A percentile compares a stretch with the other conserved stretches of the same genome.
Conservation (phyloP, 2,797 vertebrate species). For the Cynodonichthys magdalenae region DNA sequence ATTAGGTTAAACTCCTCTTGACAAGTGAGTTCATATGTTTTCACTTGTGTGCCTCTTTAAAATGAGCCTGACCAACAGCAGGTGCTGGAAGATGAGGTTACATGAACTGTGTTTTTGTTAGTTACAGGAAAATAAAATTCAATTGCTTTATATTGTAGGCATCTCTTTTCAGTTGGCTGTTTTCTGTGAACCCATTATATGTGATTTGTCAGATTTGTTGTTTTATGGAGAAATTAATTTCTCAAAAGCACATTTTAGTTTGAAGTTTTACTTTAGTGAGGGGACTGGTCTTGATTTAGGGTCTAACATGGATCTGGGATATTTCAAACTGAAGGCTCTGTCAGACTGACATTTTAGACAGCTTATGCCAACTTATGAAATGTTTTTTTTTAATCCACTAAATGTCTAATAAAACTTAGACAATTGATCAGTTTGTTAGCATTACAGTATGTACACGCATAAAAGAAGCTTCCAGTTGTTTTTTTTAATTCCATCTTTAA, state of each 20-base stretch:
- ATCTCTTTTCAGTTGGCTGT: neutral
- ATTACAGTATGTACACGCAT: too few relatives aligned
- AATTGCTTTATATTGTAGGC: neutral
- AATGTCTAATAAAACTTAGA: too few relatives aligned
- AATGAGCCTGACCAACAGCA: neutral
- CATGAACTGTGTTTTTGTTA: neutral
- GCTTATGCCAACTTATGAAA: too few relatives aligned
- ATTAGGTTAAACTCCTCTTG: neutral
- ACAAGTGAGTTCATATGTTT: slow-evolving; percentile 3
- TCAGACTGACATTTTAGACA: too few relatives aligned
- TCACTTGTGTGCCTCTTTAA: neutral
- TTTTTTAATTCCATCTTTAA: too few relatives aligned
- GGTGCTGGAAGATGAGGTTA: neutral
- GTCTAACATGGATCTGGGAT: too few relatives aligned
- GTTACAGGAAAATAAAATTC: neutral
- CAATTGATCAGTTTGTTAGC: too few relatives aligned
- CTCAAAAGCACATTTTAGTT: neutral
- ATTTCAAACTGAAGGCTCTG: too few relatives aligned
- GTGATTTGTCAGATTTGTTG: neutral
- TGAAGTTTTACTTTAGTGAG: neutral
- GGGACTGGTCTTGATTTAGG: neutral
- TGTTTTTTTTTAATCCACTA: too few relatives aligned
- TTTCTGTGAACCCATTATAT: too few relatives aligned
- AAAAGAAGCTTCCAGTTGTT: too few relatives aligned
- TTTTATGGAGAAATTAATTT: neutral